A percentile compares a stretch with the other conserved stretches of the same genome.
Evolutionary conservation across 2,888 invertebrate species (phyloP).

Genomic region (Amphimallon solstitiale): DNA sequence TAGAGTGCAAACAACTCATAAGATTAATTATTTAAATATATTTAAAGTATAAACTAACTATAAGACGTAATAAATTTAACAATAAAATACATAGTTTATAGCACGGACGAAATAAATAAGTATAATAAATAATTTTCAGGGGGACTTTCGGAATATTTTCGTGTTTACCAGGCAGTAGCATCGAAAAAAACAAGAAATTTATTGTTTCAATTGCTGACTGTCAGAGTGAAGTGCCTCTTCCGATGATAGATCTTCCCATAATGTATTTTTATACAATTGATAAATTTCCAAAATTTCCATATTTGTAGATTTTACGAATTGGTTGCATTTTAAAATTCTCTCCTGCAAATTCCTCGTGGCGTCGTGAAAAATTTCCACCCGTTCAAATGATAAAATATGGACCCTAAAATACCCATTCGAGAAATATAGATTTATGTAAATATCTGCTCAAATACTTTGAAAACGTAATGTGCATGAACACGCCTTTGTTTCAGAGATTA

Average conservation of each 20-base stretch:
- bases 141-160: too few species aligned
- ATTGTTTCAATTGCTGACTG: slow-evolving; percentile 26
- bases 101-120: too few species aligned
- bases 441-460: slow-evolving; percentile 22
- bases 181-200: slow-evolving; percentile 8
- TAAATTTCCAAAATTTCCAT: slow-evolving; percentile 38
- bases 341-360: slow-evolving; percentile 10
- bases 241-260: slow-evolving; percentile 32
- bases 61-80: too few species aligned
- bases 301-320: slow-evolving; percentile 36
- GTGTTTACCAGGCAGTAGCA: too few species aligned
- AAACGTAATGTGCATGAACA: slow-evolving; percentile 11
- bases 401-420: slow-evolving; percentile 36
- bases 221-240: slow-evolving; percentile 17
- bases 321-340: slow-evolving; percentile 33
- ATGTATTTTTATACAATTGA: slow-evolving; percentile 35
- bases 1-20: too few species aligned
- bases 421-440: slow-evolving; percentile 37
- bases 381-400: slow-evolving; percentile 37
- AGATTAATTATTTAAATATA: too few species aligned
- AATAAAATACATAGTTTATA: too few species aligned
- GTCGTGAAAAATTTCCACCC: slow-evolving; percentile 32
- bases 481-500: slow-evolving; percentile 30
- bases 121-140: too few species aligned
- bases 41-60: too few species aligned